A percentile compares a stretch with the other conserved stretches of the same genome.
Evolutionary conservation across 2,888 invertebrate species (phyloP).

Genomic region (Apotomis turbidana): DNA sequence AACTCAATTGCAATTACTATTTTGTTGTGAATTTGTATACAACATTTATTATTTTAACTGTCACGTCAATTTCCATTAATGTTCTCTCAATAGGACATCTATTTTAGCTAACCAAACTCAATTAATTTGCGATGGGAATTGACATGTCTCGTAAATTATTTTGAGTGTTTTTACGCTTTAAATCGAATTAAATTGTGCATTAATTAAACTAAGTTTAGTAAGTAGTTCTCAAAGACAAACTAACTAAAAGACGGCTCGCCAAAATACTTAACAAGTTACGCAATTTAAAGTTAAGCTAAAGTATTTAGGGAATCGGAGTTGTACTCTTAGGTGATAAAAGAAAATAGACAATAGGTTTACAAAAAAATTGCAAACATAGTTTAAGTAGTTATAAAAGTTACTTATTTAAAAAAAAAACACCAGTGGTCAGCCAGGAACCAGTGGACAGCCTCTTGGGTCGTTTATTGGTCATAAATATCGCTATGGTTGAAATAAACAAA

Average conservation of each 20-base stretch:
- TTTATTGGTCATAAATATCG: too few relatives aligned
- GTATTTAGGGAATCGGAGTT: slow-evolving; percentile 3
- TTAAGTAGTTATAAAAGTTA: too few relatives aligned
- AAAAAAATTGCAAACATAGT: too few relatives aligned
- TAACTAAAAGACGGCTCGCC: slow-evolving; percentile 28
- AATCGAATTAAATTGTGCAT: slow-evolving; percentile 10
- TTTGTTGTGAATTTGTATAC: too few relatives aligned
- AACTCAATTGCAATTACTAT: too few relatives aligned
- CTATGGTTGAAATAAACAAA: too few relatives aligned
- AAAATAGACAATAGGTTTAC: background rate
- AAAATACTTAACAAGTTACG: slow-evolving; percentile 26
- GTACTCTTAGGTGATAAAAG: background rate
- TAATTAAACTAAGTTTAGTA: slow-evolving; percentile 32
- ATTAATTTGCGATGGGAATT: background rate
- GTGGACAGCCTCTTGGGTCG: too few relatives aligned
- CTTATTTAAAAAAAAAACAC: too few relatives aligned
- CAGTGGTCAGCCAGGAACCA: too few relatives aligned
- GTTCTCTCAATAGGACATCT: background rate
- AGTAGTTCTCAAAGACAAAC: slow-evolving; percentile 22
- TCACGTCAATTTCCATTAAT: background rate
- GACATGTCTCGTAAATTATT: slow-evolving; percentile 14
- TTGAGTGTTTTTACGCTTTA: slow-evolving; percentile 20
- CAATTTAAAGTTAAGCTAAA: slow-evolving; percentile 17
- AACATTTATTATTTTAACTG: too few relatives aligned
- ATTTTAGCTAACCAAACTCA: background rate